Conservation (phyloP, 2,113 vertebrate species). For the Pithys albifrons region DNA sequence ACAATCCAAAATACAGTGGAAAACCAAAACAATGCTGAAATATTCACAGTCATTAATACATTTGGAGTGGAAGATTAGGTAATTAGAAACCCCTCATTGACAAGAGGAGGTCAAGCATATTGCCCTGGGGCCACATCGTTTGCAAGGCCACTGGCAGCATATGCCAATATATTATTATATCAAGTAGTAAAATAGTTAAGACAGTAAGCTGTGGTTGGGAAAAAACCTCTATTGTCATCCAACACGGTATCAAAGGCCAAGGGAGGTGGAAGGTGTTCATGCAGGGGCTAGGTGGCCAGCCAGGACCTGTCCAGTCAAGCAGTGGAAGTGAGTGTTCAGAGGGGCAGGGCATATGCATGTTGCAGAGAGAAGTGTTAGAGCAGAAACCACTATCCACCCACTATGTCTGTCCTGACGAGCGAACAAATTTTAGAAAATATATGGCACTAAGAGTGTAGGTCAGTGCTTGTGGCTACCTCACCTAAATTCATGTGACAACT, state of each 20-base stretch:
- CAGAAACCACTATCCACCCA: background rate
- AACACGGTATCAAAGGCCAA: background rate
- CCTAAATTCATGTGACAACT: background rate
- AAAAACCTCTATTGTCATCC: background rate
- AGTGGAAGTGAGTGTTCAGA: background rate
- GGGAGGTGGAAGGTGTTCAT: background rate
- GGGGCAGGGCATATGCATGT: background rate
- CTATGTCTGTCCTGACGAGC: background rate
- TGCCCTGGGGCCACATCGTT: background rate
- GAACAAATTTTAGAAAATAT: background rate
- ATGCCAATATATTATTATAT: background rate
- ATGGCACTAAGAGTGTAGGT: background rate
- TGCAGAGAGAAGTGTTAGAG: background rate
- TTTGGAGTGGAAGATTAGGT: background rate
- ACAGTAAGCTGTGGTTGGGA: rapidly evolving
- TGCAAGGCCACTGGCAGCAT: background rate
- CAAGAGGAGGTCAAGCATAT: background rate
- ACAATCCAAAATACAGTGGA: background rate
- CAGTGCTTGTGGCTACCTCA: background rate
- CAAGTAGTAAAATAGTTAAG: background rate
- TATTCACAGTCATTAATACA: background rate
- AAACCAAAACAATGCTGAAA: background rate
- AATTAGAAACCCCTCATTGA: background rate
- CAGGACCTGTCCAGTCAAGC: background rate
- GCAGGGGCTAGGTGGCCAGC: background rate